Conservation (phyloP, 1,140 invertebrate species). For the Diplogasteroides magnus region DNA sequence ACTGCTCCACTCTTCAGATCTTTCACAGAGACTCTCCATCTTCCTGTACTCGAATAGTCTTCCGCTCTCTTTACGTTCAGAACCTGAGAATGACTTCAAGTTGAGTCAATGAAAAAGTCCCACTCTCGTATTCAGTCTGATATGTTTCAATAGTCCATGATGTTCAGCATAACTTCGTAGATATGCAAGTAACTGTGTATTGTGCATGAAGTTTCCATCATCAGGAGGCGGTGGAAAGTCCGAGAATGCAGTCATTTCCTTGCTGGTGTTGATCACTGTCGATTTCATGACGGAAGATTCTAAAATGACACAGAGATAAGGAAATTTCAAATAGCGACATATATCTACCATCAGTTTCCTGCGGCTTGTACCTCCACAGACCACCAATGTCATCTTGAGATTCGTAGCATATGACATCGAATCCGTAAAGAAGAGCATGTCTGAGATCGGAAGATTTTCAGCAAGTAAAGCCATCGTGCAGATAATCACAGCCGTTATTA, state of each 20-base stretch:
- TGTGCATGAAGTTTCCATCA: slow-evolving; percentile 57
- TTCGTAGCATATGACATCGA: slow-evolving; percentile 58
- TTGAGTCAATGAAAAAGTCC: too few species aligned
- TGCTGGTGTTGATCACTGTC: slow-evolving; percentile 58
- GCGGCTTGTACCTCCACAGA: slow-evolving; percentile 52
- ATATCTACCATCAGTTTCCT: slow-evolving; percentile 26
- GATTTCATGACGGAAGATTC: slow-evolving; percentile 54
- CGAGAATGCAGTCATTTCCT: slow-evolving; percentile 58
- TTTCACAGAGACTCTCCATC: slow-evolving; percentile 43
- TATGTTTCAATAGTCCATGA: too few species aligned
- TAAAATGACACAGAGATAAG: slow-evolving; percentile 13
- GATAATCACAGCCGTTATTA: too few species aligned
- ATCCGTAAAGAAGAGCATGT: slow-evolving; percentile 45
- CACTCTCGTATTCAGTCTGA: slow-evolving; percentile 44
- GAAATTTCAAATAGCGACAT: slow-evolving; percentile 5
- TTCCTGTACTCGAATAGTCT: slow-evolving; percentile 37
- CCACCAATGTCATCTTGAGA: slow-evolving; percentile 55
- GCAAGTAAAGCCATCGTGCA: too few species aligned
- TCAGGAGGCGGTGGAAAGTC: slow-evolving; percentile 57
- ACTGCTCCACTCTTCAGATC: slow-evolving; percentile 3
- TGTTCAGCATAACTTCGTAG: slow-evolving; percentile 56
- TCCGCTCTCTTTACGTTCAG: slow-evolving; percentile 22
- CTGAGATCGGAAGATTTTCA: too few species aligned
- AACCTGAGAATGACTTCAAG: too few species aligned
- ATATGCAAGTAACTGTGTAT: slow-evolving; percentile 55